phyloP scores from a whole-genome alignment of 1,140 invertebrate species.

The Notospermus geniculatus region DNA sequence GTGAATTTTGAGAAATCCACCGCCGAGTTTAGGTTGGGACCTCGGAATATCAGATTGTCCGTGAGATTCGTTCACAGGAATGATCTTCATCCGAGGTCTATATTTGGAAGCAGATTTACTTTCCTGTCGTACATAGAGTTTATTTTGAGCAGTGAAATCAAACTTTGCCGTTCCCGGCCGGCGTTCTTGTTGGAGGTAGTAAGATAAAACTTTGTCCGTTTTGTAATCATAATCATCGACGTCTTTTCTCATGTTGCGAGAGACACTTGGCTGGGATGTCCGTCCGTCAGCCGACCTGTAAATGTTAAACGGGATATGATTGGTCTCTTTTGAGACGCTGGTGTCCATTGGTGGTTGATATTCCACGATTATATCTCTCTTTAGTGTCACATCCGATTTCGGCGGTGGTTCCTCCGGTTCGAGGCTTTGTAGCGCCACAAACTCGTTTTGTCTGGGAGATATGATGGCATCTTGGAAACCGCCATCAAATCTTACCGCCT shows the following conservation, averaged over 20 bases:
- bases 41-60: background rate
- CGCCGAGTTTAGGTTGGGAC: background rate
- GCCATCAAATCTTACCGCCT: slow-evolving; percentile 5
- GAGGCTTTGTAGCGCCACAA: too few relatives aligned
- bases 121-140: too few relatives aligned
- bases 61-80: background rate
- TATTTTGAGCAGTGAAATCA: background rate
- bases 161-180: background rate
- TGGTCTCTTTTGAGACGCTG: slow-evolving; percentile 3
- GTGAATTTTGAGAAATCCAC: slow-evolving; percentile 3
- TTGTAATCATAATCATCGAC: slow-evolving; percentile 2
- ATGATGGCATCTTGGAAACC: background rate
- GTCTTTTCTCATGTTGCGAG: background rate
- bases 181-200: slow-evolving; percentile 5
- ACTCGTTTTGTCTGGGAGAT: background rate
- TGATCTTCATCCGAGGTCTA: background rate
- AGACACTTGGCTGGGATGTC: background rate
- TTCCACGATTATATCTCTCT: slow-evolving; percentile 1
- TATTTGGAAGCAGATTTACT: too few relatives aligned
- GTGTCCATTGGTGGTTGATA: background rate
- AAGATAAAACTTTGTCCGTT: slow-evolving; percentile 8
- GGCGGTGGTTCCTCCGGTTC: too few relatives aligned
- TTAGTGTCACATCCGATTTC: too few relatives aligned
- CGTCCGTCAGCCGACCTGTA: background rate
- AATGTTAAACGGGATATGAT: slow-evolving; percentile 8